These are phyloP conservation scores for Spheniscus humboldti DNA, from an alignment of 2,797 vertebrate species.

Conservation along the genomic window DNA sequence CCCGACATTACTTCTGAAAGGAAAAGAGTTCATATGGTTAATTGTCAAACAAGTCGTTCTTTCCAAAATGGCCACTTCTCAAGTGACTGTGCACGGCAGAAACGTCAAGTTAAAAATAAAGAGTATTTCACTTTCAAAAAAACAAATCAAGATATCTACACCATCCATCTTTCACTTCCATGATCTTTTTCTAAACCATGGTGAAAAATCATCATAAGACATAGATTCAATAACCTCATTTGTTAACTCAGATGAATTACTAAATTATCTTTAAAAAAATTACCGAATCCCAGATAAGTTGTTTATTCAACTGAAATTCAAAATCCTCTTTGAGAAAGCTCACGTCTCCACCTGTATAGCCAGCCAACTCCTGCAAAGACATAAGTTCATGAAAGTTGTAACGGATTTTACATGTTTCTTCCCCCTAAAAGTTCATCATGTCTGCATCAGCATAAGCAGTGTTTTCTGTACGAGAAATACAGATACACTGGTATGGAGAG, in stretches of 20 bases:
- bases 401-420: neutral
- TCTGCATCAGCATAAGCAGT: neutral
- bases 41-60: neutral
- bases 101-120: neutral
- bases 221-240: neutral
- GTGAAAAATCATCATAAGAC: neutral
- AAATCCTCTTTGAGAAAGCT: conserved; percentile 93
- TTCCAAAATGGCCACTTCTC: neutral
- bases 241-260: neutral
- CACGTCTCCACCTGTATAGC: conserved; percentile 91
- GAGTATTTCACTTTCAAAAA: neutral
- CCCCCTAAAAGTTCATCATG: neutral
- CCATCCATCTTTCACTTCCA: neutral
- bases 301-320: conserved; percentile 89
- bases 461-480: neutral
- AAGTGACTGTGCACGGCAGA: neutral
- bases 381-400: neutral
- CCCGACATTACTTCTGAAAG: neutral
- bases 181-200: neutral
- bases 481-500: neutral
- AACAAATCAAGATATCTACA: neutral
- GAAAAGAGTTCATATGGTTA: neutral
- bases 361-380: conserved; percentile 86
- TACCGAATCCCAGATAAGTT: conserved; percentile 87
- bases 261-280: neutral